Percentiles rank a stretch among this genome's conserved stretches.
These are phyloP conservation scores for Micronisus gabar DNA, from an alignment of 2,113 vertebrate genomes.

Conservation along the genomic window DNA sequence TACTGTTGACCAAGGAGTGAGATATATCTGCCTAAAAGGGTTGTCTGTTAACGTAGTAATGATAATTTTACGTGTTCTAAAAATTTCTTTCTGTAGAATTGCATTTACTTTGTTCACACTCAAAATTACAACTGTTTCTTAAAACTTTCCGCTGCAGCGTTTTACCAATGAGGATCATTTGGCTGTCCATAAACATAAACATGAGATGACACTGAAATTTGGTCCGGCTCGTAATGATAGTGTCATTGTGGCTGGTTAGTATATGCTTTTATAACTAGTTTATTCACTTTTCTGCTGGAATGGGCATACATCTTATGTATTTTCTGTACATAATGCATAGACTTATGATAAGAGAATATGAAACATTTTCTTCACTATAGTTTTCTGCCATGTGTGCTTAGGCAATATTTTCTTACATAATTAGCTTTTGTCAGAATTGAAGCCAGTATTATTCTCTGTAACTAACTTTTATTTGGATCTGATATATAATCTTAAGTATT, in stretches of 20 bases:
- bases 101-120: conserved; percentile 55
- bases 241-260: conserved; percentile 96
- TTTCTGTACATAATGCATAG: conserved; percentile 41
- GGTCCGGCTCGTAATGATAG: conserved; percentile 97
- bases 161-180: conserved; percentile 99
- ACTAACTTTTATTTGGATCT: conserved; percentile 14
- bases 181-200: conserved; percentile 99
- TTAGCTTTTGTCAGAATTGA: conserved; percentile 15
- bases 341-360: background rate
- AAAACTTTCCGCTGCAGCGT: conserved; percentile 82
- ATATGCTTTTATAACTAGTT: conserved; percentile 63
- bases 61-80: conserved; percentile 34
- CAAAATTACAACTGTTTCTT: conserved; percentile 69
- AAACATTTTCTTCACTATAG: conserved; percentile 32
- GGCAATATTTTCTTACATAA: conserved; percentile 31
- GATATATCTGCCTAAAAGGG: background rate
- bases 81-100: conserved; percentile 61
- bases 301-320: conserved; percentile 57
- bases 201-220: conserved; percentile 99
- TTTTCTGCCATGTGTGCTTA: conserved; percentile 37
- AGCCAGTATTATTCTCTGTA: conserved; percentile 24
- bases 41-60: background rate
- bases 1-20: background rate
- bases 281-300: conserved; percentile 63
- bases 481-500: background rate